Evolutionary conservation across 2,888 invertebrate species (phyloP).

Genomic region (Nomada ferruginata): DNA sequence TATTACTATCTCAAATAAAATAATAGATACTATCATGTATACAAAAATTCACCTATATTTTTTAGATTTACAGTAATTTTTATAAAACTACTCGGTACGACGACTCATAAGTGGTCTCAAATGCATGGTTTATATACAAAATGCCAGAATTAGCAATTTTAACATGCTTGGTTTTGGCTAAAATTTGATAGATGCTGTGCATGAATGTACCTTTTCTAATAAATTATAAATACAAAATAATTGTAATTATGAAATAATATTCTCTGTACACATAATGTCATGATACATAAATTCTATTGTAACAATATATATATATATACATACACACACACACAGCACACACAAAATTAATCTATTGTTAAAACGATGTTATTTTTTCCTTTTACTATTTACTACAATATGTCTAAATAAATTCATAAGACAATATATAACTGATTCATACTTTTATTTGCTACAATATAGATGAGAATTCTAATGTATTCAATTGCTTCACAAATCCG

Average conservation of each 20-base stretch:
- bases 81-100: slow-evolving; percentile 81
- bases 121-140: slow-evolving; percentile 72
- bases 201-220: slow-evolving; percentile 79
- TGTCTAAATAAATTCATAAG: slow-evolving; percentile 4
- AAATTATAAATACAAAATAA: slow-evolving; percentile 76
- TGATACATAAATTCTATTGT: slow-evolving; percentile 77
- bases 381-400: background rate
- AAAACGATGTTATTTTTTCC: slow-evolving; percentile 38
- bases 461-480: slow-evolving; percentile 69
- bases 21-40: slow-evolving; percentile 73
- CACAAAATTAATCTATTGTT: slow-evolving; percentile 70
- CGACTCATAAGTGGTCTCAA: slow-evolving; percentile 79
- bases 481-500: slow-evolving; percentile 91
- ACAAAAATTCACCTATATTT: slow-evolving; percentile 82
- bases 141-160: slow-evolving; percentile 76
- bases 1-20: slow-evolving; percentile 66
- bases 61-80: slow-evolving; percentile 83
- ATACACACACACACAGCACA: background rate
- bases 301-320: slow-evolving; percentile 68
- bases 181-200: slow-evolving; percentile 78
- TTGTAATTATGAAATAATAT: slow-evolving; percentile 78
- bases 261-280: slow-evolving; percentile 78
- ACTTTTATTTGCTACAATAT: slow-evolving; percentile 5
- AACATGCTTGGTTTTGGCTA: slow-evolving; percentile 77
- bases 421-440: background rate